These are phyloP conservation scores for Protobothrops mucrosquamatus DNA, from an alignment of 2,113 vertebrate genomes.

Conservation along the genomic window DNA sequence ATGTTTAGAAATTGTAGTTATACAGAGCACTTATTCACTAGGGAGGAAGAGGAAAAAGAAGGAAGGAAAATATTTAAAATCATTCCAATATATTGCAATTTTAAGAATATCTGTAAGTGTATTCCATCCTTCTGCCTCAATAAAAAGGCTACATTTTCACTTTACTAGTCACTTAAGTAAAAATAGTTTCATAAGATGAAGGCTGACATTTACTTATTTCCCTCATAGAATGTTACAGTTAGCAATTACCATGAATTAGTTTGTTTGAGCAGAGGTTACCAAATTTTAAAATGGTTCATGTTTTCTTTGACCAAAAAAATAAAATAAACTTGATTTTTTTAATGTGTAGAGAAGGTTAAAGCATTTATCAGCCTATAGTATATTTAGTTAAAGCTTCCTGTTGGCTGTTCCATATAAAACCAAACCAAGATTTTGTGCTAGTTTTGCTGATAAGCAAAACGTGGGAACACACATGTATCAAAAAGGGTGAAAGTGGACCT, in stretches of 20 bases:
- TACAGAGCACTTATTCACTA: not conserved
- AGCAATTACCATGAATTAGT: slow-evolving; percentile 41
- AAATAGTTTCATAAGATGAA: not conserved
- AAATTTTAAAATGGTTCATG: not conserved
- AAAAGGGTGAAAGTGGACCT: not conserved
- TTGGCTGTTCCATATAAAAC: not conserved
- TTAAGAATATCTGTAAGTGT: not conserved
- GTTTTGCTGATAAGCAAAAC: not conserved
- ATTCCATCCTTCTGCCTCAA: not conserved
- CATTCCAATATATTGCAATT: not conserved
- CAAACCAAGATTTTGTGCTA: not conserved
- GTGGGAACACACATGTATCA: not conserved
- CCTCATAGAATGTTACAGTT: slow-evolving; percentile 10
- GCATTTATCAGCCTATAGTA: not conserved
- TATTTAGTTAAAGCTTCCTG: not conserved
- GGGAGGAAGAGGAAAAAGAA: not conserved
- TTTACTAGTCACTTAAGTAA: not conserved
- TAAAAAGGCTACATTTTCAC: slow-evolving; percentile 17
- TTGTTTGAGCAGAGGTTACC: not conserved
- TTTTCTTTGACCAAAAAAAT: not conserved
- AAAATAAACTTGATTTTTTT: not conserved
- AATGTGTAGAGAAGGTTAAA: not conserved
- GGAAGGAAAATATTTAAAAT: not conserved
- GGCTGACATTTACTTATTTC: not conserved
- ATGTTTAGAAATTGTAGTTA: slow-evolving; percentile 49